phyloP scores from a whole-genome alignment of 2,797 vertebrate species.

The Myoxocephalus aenaeus region DNA sequence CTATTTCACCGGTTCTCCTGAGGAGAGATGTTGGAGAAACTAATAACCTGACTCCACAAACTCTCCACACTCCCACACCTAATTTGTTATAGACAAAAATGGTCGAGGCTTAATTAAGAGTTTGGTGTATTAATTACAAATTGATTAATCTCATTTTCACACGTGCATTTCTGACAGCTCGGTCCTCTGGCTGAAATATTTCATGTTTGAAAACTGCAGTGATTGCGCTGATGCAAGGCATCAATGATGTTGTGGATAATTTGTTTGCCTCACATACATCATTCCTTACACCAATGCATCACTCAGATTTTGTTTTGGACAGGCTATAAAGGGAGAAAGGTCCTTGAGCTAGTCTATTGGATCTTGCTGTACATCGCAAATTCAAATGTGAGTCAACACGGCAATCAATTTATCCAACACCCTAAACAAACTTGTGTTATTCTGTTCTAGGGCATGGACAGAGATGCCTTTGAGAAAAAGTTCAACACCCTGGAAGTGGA shows the following conservation, averaged over 20 bases:
- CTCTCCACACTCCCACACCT: slow-evolving; percentile 66
- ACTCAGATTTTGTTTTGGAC: slow-evolving; percentile 55
- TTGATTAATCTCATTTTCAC: slow-evolving; percentile 79
- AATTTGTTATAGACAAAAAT: slow-evolving; percentile 81
- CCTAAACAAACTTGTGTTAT: slow-evolving; percentile 58
- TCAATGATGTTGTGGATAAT: slow-evolving; percentile 71
- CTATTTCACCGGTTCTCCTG: slow-evolving; percentile 81
- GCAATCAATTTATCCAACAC: slow-evolving; percentile 37
- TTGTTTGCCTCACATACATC: slow-evolving; percentile 60
- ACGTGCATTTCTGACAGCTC: slow-evolving; percentile 67
- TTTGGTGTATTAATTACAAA: slow-evolving; percentile 83
- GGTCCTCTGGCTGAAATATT: slow-evolving; percentile 64
- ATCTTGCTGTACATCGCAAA: slow-evolving; percentile 37
- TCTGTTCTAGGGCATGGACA: slow-evolving; percentile 88
- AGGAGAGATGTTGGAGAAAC: slow-evolving; percentile 76
- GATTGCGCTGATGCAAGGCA: slow-evolving; percentile 59
- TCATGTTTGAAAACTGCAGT: slow-evolving; percentile 63
- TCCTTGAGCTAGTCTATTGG: slow-evolving; percentile 52
- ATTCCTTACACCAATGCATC: slow-evolving; percentile 56
- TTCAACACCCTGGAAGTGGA: slow-evolving; percentile 93
- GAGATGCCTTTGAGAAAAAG: slow-evolving; percentile 93
- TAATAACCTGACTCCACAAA: slow-evolving; percentile 83
- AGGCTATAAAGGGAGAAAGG: slow-evolving; percentile 35
- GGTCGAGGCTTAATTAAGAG: slow-evolving; percentile 80
- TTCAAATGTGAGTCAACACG: slow-evolving; percentile 24